Evolutionary conservation across 2,888 invertebrate species (phyloP), one percentile per base, ranked within the genome.

Genomic region (Exephanes ischioxanthus): DNA sequence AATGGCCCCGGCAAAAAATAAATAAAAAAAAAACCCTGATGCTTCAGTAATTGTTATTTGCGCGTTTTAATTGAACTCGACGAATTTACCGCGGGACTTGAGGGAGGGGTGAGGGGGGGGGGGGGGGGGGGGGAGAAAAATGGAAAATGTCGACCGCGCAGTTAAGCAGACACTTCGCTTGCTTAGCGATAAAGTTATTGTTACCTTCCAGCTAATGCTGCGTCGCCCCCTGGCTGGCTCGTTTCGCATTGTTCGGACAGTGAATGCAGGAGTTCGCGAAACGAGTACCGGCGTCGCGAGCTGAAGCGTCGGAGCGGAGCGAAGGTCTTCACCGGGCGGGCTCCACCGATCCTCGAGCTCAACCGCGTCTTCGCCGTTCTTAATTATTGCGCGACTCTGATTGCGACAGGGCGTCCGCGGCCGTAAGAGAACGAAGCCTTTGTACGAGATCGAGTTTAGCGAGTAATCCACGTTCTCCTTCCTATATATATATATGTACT

Each of bases 361-460:
- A 58, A 58, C 26, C 58, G 76, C 58, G 45, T 70, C 61, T 72
- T 77, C 33, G 19, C 41, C 63, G 30, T 61, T 85, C 84, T 85
- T 81, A 81, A 85, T 81, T 85, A 81, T 81, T 75, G 81, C 68
- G 70, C 78, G 70, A 37, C 84, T 68, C 73, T 78, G 81, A 81
- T 78, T 81, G 73, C 73, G 70, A 72, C 72, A 51, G 76, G 75
- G 37, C 55, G 70, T 22, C 22, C 30, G 68, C 22, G 61, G 63
- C n/a, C 70, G 22, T 41, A 58, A 77, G 80, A 72, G 77, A 83
- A 67, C 61, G 63, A 63, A 66, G 78, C 26, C 78, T 81, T 85
- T 85, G 81, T 85, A 68, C 70, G 55, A 53, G 70, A 85, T 68
- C 78, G 81, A 85, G 84, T 81, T 85, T 81, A 81, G 70, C 73